Evolutionary conservation across 1,140 invertebrate species (phyloP), one percentile per base, ranked within the genome.

Genomic region (Lepidurus packardi): DNA sequence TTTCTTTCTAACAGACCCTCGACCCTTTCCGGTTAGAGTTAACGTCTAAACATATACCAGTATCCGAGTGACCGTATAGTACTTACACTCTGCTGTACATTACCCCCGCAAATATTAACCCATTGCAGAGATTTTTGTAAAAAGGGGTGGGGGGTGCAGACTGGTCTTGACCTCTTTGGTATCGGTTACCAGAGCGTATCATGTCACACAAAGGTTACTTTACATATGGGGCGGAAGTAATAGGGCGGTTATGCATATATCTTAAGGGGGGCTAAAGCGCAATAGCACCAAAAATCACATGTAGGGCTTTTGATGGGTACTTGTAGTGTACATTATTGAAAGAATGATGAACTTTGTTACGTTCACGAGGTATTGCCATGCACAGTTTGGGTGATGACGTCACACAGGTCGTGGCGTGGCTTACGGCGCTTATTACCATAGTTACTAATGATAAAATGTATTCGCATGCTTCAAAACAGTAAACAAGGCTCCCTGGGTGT

Each of bases 141-240:
- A 34, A 34, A 3, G 2, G 25, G 25, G 25, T 3, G 2, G 34
- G 34, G 34, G 34, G 53, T 65, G 53, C 16, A 65, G 21, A 65
- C 53, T 65, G 53, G 53, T 16, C 21, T 65, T 65, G 13, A 65
- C 53, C 53, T 16, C 53, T 16, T 7, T 65, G 6, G 53, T 65
- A 65, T 65, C 53, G 53, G 53, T 65, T 65, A 10, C 53, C 16
- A 21, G 53, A 65, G 53, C 45, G 45, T 65, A 65, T 65, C 53
- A n/a, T n/a, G 53, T 65, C 16, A 21, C 53, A 65, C 53, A 65
- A 65, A 25, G 1, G 53, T 65, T 65, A 13, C 16, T 21, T 65
- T 65, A 65, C 53, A 65, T 65, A 65, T 65, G 53, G 53, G 53
- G 53, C 53, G 53, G 53, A 65, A 65, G 53, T 65, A 21, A 65